phyloP scores from a whole-genome alignment of 2,888 invertebrate genomes.

The Eristalis arbustorum region DNA sequence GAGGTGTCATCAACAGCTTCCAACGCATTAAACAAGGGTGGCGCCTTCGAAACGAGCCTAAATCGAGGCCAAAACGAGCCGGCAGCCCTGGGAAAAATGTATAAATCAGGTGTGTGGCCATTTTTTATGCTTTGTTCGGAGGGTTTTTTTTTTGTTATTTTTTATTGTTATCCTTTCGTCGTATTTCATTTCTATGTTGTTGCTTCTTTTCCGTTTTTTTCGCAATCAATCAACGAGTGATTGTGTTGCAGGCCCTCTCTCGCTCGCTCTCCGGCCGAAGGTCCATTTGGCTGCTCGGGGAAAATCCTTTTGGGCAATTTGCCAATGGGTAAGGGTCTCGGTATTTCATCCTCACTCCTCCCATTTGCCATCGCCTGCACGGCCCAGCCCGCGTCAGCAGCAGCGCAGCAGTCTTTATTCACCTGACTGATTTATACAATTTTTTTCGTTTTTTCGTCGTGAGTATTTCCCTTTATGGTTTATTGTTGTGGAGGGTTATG shows the following conservation, averaged over 20 bases:
- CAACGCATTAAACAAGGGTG: conserved; percentile 27
- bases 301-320: conserved; percentile 61
- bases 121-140: conserved; percentile 36
- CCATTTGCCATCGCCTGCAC: no score
- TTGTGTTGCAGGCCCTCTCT: conserved; percentile 28
- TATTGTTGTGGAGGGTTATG: conserved; percentile 44
- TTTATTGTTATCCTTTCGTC: conserved; percentile 64
- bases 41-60: conserved; percentile 7
- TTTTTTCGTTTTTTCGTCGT: neutral
- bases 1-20: conserved; percentile 58
- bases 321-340: conserved; percentile 57
- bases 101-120: conserved; percentile 49
- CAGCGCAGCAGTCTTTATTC: conserved; percentile 39
- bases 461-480: conserved; percentile 2
- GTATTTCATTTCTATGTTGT: neutral
- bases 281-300: conserved; percentile 43
- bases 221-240: conserved; percentile 68
- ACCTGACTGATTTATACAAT: conserved; percentile 67
- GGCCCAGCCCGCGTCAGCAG: neutral
- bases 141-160: neutral
- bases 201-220: conserved; percentile 26
- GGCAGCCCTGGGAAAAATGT: conserved; percentile 35
- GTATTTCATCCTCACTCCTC: neutral
- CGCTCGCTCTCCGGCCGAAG: conserved; percentile 21
- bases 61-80: neutral